Evolutionary conservation across 2,888 invertebrate species (phyloP).

Genomic region (Boloria selene): DNA sequence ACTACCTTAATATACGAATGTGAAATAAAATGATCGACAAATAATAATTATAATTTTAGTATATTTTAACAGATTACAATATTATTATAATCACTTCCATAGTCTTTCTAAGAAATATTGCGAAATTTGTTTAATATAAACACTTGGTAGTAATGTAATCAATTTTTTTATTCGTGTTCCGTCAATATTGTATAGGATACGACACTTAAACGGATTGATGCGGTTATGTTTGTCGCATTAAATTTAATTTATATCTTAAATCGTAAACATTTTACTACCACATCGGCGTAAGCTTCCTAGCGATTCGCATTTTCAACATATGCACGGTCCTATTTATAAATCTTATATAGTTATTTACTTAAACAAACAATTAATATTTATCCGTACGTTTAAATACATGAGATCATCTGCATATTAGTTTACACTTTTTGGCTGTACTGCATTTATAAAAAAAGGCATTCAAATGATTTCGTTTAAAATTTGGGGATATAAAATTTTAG

Average conservation of each 20-base stretch:
- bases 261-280: constrained; percentile 67
- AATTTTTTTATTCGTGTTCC: not conserved
- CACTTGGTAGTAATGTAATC: not conserved
- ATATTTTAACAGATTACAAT: constrained; percentile 10
- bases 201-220: constrained; percentile 38
- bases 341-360: constrained; percentile 33
- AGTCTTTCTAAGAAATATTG: not conserved
- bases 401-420: not conserved
- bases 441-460: no score
- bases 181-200: constrained; percentile 4
- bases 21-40: constrained; percentile 54
- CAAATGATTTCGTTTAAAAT: no score
- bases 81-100: not conserved
- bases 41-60: constrained; percentile 46
- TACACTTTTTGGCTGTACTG: not conserved
- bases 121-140: not conserved
- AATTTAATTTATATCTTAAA: constrained; percentile 63
- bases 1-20: constrained; percentile 65
- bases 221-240: constrained; percentile 56
- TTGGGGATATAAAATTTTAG: not conserved
- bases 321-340: constrained; percentile 45
- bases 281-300: constrained; percentile 52
- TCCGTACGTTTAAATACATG: not conserved
- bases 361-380: constrained; percentile 21
- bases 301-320: constrained; percentile 50